phyloP scores from a whole-genome alignment of 2,113 vertebrate species.

The Genyomyrus donnyi region DNA sequence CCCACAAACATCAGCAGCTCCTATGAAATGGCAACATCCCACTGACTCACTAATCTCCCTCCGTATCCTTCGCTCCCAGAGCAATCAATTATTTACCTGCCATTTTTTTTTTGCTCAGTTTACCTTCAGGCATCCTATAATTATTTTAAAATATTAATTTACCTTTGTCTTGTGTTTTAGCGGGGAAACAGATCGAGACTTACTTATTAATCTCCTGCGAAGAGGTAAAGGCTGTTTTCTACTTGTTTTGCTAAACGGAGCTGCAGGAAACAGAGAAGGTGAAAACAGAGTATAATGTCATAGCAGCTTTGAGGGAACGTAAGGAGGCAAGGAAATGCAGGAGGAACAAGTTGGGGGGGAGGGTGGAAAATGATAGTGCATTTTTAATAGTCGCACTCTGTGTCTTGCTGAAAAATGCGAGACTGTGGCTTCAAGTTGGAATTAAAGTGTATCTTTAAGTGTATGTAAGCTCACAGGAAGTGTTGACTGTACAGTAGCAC shows the following conservation, averaged over 20 bases:
- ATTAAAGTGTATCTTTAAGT: neutral
- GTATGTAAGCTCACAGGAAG: neutral
- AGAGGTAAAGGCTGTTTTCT: constrained; percentile 13
- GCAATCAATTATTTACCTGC: constrained; percentile 77
- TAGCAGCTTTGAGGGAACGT: neutral
- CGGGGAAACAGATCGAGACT: constrained; percentile 57
- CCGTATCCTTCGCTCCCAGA: constrained; percentile 45
- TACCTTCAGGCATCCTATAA: constrained; percentile 73
- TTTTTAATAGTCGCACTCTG: neutral
- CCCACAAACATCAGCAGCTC: neutral
- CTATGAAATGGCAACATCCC: neutral
- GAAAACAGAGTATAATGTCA: neutral
- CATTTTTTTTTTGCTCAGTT: constrained; percentile 56
- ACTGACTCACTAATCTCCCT: constrained; percentile 21
- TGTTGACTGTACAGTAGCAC: neutral
- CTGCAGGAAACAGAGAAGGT: constrained; percentile 3
- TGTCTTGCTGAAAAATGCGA: neutral
- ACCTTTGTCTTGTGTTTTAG: constrained; percentile 57
- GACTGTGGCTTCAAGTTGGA: neutral
- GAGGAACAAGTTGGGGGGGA: neutral
- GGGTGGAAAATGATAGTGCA: neutral
- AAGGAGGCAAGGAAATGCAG: neutral
- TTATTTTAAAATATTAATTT: constrained; percentile 87
- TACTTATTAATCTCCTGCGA: constrained; percentile 20
- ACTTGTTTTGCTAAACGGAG: constrained; percentile 14